phyloP scores from a whole-genome alignment of 2,113 vertebrate species.

The Callionymus lyra region DNA sequence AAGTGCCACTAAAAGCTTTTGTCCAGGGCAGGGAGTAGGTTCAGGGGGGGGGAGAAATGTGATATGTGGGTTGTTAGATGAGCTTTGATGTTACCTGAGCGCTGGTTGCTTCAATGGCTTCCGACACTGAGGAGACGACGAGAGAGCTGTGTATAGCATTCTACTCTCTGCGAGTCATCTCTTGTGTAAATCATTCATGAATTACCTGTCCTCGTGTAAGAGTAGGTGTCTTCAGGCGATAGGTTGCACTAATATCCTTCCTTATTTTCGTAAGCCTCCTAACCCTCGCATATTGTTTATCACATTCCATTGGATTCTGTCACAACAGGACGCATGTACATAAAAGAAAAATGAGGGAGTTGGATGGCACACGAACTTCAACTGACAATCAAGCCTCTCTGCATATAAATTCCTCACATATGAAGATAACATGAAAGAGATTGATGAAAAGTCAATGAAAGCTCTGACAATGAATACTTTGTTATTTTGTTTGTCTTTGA shows the following conservation, averaged over 20 bases:
- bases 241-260: slow-evolving; percentile 9
- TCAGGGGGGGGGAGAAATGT: slow-evolving; percentile 14
- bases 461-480: too few species aligned
- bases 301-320: slow-evolving; percentile 30
- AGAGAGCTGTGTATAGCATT: slow-evolving; percentile 6
- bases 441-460: too few species aligned
- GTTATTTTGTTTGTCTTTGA: too few species aligned
- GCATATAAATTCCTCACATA: too few species aligned
- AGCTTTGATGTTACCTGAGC: slow-evolving; percentile 46
- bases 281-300: slow-evolving; percentile 11
- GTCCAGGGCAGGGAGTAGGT: too few species aligned
- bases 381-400: too few species aligned
- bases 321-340: slow-evolving; percentile 13
- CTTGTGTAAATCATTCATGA: slow-evolving; percentile 33
- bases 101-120: slow-evolving; percentile 25
- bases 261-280: slow-evolving; percentile 5
- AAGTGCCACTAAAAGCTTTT: slow-evolving; percentile 11
- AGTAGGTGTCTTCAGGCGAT: slow-evolving; percentile 29
- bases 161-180: slow-evolving; percentile 32
- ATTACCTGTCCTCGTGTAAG: slow-evolving; percentile 19
- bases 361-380: too few species aligned
- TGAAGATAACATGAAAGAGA: too few species aligned
- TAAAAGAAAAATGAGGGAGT: too few species aligned
- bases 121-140: slow-evolving; percentile 1
- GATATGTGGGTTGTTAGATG: slow-evolving; percentile 26